Conservation (phyloP, 2,113 vertebrate genomes). For the Podilymbus podiceps region DNA sequence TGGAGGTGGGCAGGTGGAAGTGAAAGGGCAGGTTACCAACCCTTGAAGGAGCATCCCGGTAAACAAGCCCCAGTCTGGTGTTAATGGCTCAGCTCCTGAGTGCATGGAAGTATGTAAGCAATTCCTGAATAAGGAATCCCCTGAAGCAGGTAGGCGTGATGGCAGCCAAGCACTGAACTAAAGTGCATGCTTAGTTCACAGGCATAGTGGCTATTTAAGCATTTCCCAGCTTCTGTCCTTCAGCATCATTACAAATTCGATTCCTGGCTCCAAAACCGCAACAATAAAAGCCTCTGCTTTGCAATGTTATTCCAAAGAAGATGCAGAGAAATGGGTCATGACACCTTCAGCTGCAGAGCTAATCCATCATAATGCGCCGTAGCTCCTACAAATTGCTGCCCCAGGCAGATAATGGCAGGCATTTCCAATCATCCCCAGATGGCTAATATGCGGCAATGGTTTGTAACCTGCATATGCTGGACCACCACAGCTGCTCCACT, state of each 20-base stretch:
- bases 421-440: conserved; percentile 16
- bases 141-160: neutral
- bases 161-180: neutral
- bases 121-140: neutral
- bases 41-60: neutral
- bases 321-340: neutral
- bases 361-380: neutral
- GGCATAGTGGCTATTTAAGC: neutral
- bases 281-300: neutral
- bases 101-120: neutral
- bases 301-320: neutral
- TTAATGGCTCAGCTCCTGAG: conserved; percentile 12
- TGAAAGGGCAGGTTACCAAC: neutral
- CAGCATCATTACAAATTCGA: neutral
- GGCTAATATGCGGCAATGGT: conserved; percentile 7
- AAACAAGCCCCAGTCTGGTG: neutral
- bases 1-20: neutral
- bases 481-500: conserved; percentile 56
- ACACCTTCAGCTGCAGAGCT: conserved; percentile 37
- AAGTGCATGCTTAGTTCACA: neutral
- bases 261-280: neutral
- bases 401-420: neutral
- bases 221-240: conserved; percentile 18
- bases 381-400: neutral
- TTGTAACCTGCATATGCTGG: conserved; percentile 17